Percentiles rank a stretch among this genome's conserved stretches.
Evolutionary conservation across 2,888 invertebrate species (phyloP).

Genomic region (Colletes collaris): DNA sequence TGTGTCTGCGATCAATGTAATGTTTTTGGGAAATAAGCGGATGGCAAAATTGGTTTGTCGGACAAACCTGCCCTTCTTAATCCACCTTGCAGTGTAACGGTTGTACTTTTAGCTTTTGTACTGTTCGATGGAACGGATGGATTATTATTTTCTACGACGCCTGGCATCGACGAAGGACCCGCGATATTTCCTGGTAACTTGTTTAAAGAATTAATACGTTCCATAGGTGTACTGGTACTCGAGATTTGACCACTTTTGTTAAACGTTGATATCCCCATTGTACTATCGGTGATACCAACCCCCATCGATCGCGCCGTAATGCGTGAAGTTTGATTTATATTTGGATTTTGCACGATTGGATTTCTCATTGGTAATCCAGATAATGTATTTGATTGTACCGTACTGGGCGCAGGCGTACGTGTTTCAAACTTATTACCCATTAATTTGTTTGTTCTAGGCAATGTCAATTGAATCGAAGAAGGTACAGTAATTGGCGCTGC

Average conservation of each 20-base stretch:
- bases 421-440: constrained; percentile 77
- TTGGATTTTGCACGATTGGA: constrained; percentile 78
- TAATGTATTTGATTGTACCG: constrained; percentile 68
- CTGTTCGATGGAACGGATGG: constrained; percentile 71
- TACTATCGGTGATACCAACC: constrained; percentile 74
- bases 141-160: constrained; percentile 78
- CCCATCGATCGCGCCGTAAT: constrained; percentile 74
- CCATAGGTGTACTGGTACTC: constrained; percentile 81
- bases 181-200: constrained; percentile 69
- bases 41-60: constrained; percentile 80
- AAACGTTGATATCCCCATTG: constrained; percentile 73
- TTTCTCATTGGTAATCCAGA: constrained; percentile 75
- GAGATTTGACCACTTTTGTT: constrained; percentile 79
- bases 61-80: constrained; percentile 76
- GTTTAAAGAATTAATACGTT: constrained; percentile 76
- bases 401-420: constrained; percentile 72
- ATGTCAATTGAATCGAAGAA: constrained; percentile 77
- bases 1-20: constrained; percentile 69
- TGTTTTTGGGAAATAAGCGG: constrained; percentile 80
- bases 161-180: constrained; percentile 70
- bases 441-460: constrained; percentile 79
- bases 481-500: constrained; percentile 72
- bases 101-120: constrained; percentile 75
- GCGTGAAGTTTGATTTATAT: constrained; percentile 78
- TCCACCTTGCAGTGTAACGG: constrained; percentile 76